Evolutionary conservation across 2,888 invertebrate species (phyloP), one percentile per base, ranked within the genome.

Genomic region (Tribolium freemani): DNA sequence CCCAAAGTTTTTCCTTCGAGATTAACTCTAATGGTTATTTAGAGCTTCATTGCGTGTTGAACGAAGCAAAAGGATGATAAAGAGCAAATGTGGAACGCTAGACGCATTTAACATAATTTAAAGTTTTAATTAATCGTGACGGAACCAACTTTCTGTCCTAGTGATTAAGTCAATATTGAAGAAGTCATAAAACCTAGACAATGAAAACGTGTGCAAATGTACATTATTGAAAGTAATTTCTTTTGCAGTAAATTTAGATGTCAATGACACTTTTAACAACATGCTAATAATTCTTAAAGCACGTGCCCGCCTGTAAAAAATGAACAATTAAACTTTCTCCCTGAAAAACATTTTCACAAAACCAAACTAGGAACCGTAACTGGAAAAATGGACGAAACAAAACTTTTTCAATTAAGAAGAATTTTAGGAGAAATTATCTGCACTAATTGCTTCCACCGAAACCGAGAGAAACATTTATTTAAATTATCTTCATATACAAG

Each of bases 321-420:
- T 48, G 3, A 63, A 63, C 63, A 63, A 53, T 50, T 46, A 60
- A 31, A 63, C 63, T 63, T 63, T 63, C 63, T 63, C 63, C 51
- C 51, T 5, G 20, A 51, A 51, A 51, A 11, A 16, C 2, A 38
- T 60, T 60, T 60, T 46, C 48, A 45, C 57, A 57, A 21, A 26
- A 26, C 5, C 26, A 26, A 26, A 5, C 5, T 26, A 26, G 26
- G 26, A 26, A 1, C 26, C 26, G 26, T 26, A 26, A 26, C 26
- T 26, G 26, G 26, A 26, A 26, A 26, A 26, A 26, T 26, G 26
- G 26, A 1, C 5, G 3, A 26, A 3, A 26, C 26, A 26, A 26
- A 26, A 26, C 26, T 26, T 26, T 26, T 26, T 26, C 26, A 26
- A 26, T 21, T 21, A 21, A 21, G 21, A 21, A 21, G 21, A 21